A percentile compares a stretch with the other conserved stretches of the same genome.
phyloP scores from a whole-genome alignment of 2,113 vertebrate genomes.

The Bucco capensis region DNA sequence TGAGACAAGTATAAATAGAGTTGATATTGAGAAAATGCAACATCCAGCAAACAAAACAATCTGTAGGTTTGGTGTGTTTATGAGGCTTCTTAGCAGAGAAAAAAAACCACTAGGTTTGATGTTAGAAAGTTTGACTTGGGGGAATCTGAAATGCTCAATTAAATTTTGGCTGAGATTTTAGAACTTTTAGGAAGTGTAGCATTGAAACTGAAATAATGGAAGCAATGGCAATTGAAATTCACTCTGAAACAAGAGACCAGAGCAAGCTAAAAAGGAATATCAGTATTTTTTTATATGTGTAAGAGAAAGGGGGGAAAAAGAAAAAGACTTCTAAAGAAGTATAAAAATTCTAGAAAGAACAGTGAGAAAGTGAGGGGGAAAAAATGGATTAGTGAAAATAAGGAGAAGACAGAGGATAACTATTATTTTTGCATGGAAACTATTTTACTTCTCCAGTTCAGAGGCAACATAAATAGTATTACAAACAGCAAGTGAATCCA shows the following conservation, averaged over 20 bases:
- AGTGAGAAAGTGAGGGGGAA: not conserved
- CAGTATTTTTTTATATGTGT: not conserved
- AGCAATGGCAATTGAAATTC: not conserved
- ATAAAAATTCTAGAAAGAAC: not conserved
- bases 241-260: not conserved
- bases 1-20: not conserved
- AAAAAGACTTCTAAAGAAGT: not conserved
- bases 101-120: not conserved
- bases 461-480: too few relatives aligned
- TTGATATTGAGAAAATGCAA: not conserved
- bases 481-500: too few relatives aligned
- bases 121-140: not conserved
- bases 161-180: not conserved
- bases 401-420: not conserved
- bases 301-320: not conserved
- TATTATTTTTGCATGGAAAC: too few relatives aligned
- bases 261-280: not conserved
- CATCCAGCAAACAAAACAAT: not conserved
- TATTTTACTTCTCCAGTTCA: too few relatives aligned
- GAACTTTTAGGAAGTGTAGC: not conserved
- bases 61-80: not conserved
- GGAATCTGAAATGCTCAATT: not conserved
- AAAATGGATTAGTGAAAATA: not conserved
- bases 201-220: not conserved
- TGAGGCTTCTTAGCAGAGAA: not conserved